Evolutionary conservation across 2,888 invertebrate species (phyloP), one percentile per base, ranked within the genome.

Genomic region (Polydrusus pterygomalis): DNA sequence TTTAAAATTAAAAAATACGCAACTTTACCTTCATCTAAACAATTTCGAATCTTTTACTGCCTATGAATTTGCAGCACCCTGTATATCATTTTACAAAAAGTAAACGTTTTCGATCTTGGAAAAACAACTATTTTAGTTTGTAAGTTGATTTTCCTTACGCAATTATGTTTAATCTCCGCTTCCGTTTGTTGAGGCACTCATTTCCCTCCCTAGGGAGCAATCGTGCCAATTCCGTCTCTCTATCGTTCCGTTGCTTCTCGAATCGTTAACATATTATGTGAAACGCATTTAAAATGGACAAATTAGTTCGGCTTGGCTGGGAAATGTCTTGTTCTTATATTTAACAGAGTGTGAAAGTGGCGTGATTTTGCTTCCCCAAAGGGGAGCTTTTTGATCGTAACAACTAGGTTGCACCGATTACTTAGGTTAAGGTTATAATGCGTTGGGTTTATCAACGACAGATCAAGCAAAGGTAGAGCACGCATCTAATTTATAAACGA

Each of bases 191-290:
- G 15, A 63, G 30, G 18, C 0, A 47, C 25, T 63, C 47, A 20
- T 25, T 51, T 13, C n/a, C 54, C 34, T 60, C 58, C 17, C 58
- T 11, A 38, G 38, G 18, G 58, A 17, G 38, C 38, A 10, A 60
- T 60, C 58, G n/a, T 38, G 49, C 25, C 65, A 65, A 49, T 65
- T 49, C 38, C 9, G 49, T 65, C 25, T 25, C 65, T 49, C 47
- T 47, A 47, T 49, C 43, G 17, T 65, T 65, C 38, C 51, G 34
- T 80, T 81, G 79, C 38, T 81, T 80, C 80, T 82, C 82, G 83
- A 82, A 81, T 83, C 83, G 81, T 84, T 84, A 84, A 82, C 83
- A 80, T 83, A 83, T 82, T 84, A 84, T 83, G 83, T 81, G 83
- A 80, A 81, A 81, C 80, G 83, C 82, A 84, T 84, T 81, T 80